phyloP scores from a whole-genome alignment of 2,113 vertebrate genomes.

The Lamprotornis superbus region DNA sequence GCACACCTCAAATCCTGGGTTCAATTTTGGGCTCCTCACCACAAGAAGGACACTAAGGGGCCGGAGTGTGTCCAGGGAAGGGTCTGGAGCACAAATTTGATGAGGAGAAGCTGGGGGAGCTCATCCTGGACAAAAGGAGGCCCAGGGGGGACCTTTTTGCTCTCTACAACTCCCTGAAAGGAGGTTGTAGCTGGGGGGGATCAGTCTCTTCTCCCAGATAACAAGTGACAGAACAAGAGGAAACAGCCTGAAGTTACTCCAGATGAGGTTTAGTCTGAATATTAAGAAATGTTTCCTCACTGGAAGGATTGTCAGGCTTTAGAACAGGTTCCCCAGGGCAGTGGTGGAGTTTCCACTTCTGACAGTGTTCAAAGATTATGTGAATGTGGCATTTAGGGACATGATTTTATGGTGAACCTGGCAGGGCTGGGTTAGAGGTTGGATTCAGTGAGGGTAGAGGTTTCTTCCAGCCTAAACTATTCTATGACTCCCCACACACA shows the following conservation, averaged over 20 bases:
- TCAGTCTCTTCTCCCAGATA: neutral
- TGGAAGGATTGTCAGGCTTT: neutral
- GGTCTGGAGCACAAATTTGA: neutral
- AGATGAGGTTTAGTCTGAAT: neutral
- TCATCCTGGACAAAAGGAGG: neutral
- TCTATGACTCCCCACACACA: neutral
- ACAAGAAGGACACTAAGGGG: neutral
- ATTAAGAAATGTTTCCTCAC: neutral
- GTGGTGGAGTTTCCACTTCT: neutral
- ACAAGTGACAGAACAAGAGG: too few species aligned
- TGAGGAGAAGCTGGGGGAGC: neutral
- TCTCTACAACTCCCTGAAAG: neutral
- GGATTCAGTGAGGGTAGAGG: neutral
- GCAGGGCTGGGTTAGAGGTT: neutral
- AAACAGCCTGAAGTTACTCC: neutral
- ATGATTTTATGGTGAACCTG: neutral
- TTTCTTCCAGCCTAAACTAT: neutral
- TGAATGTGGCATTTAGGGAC: neutral
- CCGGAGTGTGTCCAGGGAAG: neutral
- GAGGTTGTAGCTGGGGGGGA: neutral
- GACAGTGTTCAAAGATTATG: neutral
- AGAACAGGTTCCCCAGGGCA: neutral
- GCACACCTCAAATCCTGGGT: neutral
- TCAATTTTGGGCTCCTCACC: neutral
- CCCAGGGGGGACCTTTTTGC: neutral